These are phyloP conservation scores for Hippolais icterina DNA, from an alignment of 2,113 vertebrate species.

Conservation along the genomic window DNA sequence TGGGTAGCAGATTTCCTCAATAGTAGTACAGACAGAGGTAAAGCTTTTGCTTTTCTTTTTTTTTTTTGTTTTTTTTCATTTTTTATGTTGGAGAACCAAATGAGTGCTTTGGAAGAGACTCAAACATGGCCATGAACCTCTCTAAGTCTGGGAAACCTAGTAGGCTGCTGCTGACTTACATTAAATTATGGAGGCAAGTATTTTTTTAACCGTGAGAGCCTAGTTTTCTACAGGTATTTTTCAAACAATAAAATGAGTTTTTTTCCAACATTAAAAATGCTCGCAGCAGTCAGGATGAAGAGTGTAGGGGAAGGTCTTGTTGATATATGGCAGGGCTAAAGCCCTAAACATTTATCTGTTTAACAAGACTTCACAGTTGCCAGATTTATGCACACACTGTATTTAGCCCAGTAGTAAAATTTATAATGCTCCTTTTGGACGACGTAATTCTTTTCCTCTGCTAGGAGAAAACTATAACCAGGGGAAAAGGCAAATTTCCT, in stretches of 20 bases:
- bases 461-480: not conserved
- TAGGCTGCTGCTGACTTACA: not conserved
- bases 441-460: constrained; percentile 15
- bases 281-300: not conserved
- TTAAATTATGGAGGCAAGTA: not conserved
- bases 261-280: not conserved
- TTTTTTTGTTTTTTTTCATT: not conserved
- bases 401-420: constrained; percentile 37
- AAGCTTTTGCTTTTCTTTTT: not conserved
- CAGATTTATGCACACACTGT: constrained; percentile 16
- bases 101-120: not conserved
- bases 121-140: not conserved
- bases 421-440: constrained; percentile 22
- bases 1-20: not conserved
- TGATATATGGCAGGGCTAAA: constrained; percentile 1
- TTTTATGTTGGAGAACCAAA: not conserved
- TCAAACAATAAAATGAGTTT: not conserved
- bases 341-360: constrained; percentile 36
- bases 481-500: not conserved
- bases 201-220: not conserved
- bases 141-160: not conserved
- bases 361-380: constrained; percentile 25
- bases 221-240: not conserved
- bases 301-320: not conserved
- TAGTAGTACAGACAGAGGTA: not conserved